Percentiles rank a stretch among this genome's conserved stretches.
phyloP scores from a whole-genome alignment of 2,888 invertebrate genomes.

The Dendrolimus houi region DNA sequence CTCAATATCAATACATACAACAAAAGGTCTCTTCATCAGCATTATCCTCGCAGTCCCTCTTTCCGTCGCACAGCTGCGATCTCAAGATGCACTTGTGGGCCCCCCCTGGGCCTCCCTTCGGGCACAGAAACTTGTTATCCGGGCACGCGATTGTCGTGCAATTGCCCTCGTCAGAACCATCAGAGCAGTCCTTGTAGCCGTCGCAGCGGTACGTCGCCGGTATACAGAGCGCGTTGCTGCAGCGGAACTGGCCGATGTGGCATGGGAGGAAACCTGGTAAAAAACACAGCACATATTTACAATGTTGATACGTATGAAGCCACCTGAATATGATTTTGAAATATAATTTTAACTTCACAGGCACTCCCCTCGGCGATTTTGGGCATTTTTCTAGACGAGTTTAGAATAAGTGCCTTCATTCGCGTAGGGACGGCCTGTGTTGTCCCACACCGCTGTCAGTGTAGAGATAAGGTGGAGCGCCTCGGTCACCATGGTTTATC shows the following conservation, averaged over 20 bases:
- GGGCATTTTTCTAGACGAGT: no score
- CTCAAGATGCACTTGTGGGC: slow-evolving; percentile 92
- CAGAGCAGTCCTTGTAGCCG: slow-evolving; percentile 93
- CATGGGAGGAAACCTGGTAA: slow-evolving; percentile 89
- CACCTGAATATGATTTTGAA: no score
- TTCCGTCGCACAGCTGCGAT: slow-evolving; percentile 92
- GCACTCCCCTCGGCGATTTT: no score
- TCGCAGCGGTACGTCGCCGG: slow-evolving; percentile 91
- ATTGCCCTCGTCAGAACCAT: slow-evolving; percentile 92
- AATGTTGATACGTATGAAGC: no score
- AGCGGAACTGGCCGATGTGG: slow-evolving; percentile 93
- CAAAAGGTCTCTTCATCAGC: slow-evolving; percentile 93
- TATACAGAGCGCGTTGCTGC: slow-evolving; percentile 95
- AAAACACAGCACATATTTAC: background rate
- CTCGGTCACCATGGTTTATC: no score
- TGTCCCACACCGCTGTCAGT: no score
- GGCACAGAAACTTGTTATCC: slow-evolving; percentile 93
- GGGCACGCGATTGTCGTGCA: slow-evolving; percentile 92
- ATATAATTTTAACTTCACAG: no score
- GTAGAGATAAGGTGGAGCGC: no score
- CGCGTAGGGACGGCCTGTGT: no score
- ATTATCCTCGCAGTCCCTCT: slow-evolving; percentile 92
- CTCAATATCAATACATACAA: slow-evolving; percentile 76
- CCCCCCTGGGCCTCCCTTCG: slow-evolving; percentile 81
- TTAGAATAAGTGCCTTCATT: no score